Conservation (phyloP, 2,888 invertebrate species). For the Colletes collaris region DNA sequence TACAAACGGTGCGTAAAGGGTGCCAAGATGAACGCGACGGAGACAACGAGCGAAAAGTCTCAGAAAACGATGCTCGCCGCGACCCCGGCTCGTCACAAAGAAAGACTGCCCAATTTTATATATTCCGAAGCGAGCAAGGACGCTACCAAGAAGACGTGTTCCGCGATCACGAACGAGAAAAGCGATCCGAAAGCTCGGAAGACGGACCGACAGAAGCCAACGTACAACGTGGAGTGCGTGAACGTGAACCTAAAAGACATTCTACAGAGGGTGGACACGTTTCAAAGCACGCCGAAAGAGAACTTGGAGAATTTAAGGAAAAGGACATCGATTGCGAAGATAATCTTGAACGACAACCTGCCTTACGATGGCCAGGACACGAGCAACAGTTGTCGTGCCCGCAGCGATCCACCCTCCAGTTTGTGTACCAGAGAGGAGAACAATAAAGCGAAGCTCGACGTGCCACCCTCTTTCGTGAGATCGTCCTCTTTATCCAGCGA, state of each 20-base stretch:
- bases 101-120: constrained; percentile 67
- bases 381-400: constrained; percentile 38
- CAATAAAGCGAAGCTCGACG: constrained; percentile 63
- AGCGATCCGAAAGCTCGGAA: constrained; percentile 12
- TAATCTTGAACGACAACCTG: constrained; percentile 77
- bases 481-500: constrained; percentile 77
- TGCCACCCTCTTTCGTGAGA: constrained; percentile 73
- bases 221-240: constrained; percentile 61
- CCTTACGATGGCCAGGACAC: constrained; percentile 55
- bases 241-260: constrained; percentile 80
- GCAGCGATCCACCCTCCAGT: constrained; percentile 61
- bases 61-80: constrained; percentile 1
- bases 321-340: constrained; percentile 78
- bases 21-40: constrained; percentile 59
- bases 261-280: constrained; percentile 74
- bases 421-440: constrained; percentile 53
- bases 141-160: constrained; percentile 12
- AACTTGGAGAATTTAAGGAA: constrained; percentile 79
- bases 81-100: constrained; percentile 49
- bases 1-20: constrained; percentile 80
- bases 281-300: constrained; percentile 74
- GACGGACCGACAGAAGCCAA: constrained; percentile 39
- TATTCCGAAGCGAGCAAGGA: constrained; percentile 44
- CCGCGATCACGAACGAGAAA: constrained; percentile 33
- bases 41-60: constrained; percentile 13